phyloP scores from a whole-genome alignment of 2,888 invertebrate genomes.

The Ametastegia equiseti region DNA sequence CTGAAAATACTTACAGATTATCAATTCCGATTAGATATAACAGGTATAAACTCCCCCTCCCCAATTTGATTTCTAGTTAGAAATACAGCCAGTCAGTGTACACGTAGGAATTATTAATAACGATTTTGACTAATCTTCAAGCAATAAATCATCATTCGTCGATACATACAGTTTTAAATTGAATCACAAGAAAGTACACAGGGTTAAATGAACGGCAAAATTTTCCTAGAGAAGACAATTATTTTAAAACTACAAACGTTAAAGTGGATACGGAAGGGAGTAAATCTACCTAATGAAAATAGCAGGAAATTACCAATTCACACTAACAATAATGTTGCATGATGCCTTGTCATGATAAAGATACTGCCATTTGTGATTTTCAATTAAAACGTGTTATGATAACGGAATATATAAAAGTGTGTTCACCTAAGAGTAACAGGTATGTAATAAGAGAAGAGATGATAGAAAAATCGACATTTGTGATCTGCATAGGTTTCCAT shows the following conservation, averaged over 20 bases:
- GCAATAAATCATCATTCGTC: not conserved
- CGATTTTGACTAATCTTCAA: not conserved
- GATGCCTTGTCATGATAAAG: not conserved
- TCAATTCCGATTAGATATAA: not conserved
- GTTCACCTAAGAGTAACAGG: not conserved
- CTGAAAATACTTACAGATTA: not conserved
- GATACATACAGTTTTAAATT: not conserved
- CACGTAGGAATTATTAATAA: not conserved
- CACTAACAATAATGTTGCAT: not conserved
- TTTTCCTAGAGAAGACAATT: conserved; percentile 17
- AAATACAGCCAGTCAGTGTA: not conserved
- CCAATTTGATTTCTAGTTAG: not conserved
- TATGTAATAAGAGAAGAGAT: not conserved
- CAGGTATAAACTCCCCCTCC: not conserved
- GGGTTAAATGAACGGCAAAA: not conserved
- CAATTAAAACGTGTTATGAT: not conserved
- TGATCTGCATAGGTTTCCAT: not conserved
- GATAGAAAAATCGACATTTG: not conserved
- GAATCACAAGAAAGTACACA: conserved; percentile 19
- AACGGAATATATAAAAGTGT: not conserved
- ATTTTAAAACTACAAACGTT: not conserved
- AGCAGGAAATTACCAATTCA: conserved; percentile 38
- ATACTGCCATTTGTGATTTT: not conserved
- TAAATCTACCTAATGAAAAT: conserved; percentile 22
- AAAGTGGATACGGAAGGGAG: conserved; percentile 17